Evolutionary conservation across 2,888 invertebrate species (phyloP), one percentile per base, ranked within the genome.

Genomic region (Cephus sareptanus): DNA sequence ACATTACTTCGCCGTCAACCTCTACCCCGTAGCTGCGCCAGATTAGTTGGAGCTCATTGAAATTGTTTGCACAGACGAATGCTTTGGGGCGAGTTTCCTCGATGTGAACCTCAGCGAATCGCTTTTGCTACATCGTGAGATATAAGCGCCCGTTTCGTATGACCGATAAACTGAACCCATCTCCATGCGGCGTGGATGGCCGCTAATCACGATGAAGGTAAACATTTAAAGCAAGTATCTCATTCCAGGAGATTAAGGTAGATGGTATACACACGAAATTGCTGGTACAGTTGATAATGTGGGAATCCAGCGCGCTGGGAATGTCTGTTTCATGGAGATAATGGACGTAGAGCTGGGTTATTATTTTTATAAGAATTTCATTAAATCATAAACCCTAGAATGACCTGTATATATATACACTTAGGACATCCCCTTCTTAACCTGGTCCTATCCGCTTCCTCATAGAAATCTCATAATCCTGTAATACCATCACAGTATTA

Each of bases 51-150:
- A 79, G 82, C 81, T 83, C 81, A 84, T 82, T 83, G 81, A 81
- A 79, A 85, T 82, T 85, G 85, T 85, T 85, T 85, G 84, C 79
- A 79, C 81, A 81, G 79, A 79, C 80, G 74, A 78, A 77, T 75
- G 79, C 81, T 81, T 83, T 81, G 80, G 77, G 69, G 34, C 76
- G 79, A 79, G 83, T 81, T 82, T 83, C 80, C 79, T 77, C 81
- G 75, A 76, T 80, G 80, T 80, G 81, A 84, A 83, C 81, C 81
- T 84, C 81, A 81, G 83, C 79, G 80, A 83, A 83, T 81, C 34
- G 77, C 76, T 74, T 73, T 75, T 73, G 77, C 78, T 80, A 76
- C 76, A 76, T 79, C 79, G n/a, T 30, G 30, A 35, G 30, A n/a
- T 77, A 80, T 81, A 79, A 79, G 75, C 73, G 75, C 68, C 68